Evolutionary conservation across 2,113 vertebrate genomes (phyloP), one percentile per base, ranked within the genome.

Genomic region (Sinosuthora webbiana): DNA sequence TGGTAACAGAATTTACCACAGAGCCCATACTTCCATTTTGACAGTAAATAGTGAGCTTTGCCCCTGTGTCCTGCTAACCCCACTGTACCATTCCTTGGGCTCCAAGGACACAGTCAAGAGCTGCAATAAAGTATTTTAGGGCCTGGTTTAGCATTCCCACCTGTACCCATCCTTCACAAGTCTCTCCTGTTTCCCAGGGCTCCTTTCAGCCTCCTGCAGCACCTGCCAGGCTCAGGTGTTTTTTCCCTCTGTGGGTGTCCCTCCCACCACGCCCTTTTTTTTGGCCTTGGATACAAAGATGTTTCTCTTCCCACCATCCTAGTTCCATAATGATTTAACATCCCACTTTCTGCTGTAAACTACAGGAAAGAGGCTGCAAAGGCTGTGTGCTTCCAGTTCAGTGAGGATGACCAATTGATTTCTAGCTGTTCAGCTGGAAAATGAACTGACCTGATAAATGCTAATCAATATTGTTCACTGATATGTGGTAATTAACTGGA

Each of bases 371-470:
- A 91, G 57, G 59, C 47, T 83, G 67, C 55, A 81, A 3, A 70
- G 15, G 25, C 71, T 56, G 33, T 37, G 21, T 23, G 59, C 55
- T 90, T 86, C 64, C 65, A 64, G 37, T 63, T 78, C 79, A 94
- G 1, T 53, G 45, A 95, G 49, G 57, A 60, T 30, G 52, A 78
- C 35, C 55, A 81, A 95, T 90, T 83, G 90, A 94, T 84, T 94
- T 80, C 56, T 69, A 81, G 64, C 79, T 71, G 52, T 78, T 93
- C 80, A 86, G 62, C 88, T 79, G 56, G 73, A 95, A 96, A 96
- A 93, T 78, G 1, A 96, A 94, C 85, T 53, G 47, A 95, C 81
- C 73, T 78, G 73, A 45, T 94, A 96, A 97, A 93, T 35, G 73
- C 31, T 90, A 90, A 94, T 95, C 93, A 89, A 93, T 97, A 92